These are phyloP conservation scores for Chaetodon auriga DNA, from an alignment of 2,113 vertebrate species.

Conservation along the genomic window DNA sequence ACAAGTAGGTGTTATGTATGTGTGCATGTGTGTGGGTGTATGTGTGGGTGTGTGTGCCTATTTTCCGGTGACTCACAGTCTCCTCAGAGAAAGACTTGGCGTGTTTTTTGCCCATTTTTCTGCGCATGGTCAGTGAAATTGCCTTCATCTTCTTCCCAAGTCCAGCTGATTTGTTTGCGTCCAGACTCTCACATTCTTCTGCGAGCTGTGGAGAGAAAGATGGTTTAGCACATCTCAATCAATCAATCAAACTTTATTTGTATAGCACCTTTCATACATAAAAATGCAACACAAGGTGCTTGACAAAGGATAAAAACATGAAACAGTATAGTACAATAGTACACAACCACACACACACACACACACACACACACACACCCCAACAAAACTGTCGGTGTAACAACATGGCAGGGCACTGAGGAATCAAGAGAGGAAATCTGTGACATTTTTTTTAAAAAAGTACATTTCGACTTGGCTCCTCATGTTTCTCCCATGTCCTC, in stretches of 20 bases:
- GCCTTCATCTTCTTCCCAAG: constrained; percentile 95
- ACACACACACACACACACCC: no score
- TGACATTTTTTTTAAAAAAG: neutral
- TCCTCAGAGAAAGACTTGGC: constrained; percentile 91
- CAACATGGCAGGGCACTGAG: no score
- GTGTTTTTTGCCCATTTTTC: constrained; percentile 93
- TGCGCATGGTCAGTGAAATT: constrained; percentile 96
- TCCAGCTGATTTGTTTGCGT: constrained; percentile 85
- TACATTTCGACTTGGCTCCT: neutral
- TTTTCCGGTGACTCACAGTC: constrained; percentile 81
- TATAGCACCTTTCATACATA: no score
- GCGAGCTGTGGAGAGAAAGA: constrained; percentile 73
- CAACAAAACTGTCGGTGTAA: no score
- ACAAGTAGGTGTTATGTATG: no score
- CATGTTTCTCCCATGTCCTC: neutral
- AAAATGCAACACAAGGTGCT: no score
- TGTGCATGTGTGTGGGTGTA: neutral
- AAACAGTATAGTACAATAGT: no score
- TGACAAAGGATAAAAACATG: no score
- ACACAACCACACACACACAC: no score
- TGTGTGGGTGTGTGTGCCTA: neutral
- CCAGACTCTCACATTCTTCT: constrained; percentile 85
- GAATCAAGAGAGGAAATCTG: no score
- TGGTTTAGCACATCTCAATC: neutral
- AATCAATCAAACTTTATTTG: no score